A percentile compares a stretch with the other conserved stretches of the same genome.
Evolutionary conservation across 2,113 vertebrate species (phyloP).

Genomic region (Anser brachyrhynchus): DNA sequence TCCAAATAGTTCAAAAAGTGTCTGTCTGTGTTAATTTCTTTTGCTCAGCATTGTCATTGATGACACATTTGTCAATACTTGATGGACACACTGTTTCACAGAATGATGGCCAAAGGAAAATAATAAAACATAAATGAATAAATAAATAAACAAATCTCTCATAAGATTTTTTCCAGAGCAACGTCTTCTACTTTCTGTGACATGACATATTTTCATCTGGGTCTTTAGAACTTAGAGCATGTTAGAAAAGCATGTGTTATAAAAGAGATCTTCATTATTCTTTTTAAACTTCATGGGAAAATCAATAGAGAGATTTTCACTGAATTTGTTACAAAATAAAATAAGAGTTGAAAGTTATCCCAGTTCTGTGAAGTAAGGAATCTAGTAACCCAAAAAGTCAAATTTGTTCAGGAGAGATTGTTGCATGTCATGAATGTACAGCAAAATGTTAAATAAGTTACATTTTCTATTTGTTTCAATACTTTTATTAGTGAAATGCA

Average conservation of each 20-base stretch:
- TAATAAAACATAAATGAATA: background rate
- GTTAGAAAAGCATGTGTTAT: background rate
- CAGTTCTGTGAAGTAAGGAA: background rate
- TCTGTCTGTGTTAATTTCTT: background rate
- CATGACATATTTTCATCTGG: background rate
- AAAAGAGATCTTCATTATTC: background rate
- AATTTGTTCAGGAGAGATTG: background rate
- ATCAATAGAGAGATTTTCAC: background rate
- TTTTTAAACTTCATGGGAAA: background rate
- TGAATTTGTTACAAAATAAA: background rate
- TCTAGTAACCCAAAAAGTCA: background rate
- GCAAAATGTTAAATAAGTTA: background rate
- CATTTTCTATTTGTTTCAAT: background rate
- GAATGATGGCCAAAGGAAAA: background rate
- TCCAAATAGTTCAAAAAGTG: background rate
- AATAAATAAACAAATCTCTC: background rate
- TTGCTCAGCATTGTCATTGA: background rate
- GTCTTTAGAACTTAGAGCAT: background rate
- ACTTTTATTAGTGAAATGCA: background rate
- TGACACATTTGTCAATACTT: background rate
- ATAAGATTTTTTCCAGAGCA: background rate
- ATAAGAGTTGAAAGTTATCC: background rate
- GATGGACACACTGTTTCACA: background rate
- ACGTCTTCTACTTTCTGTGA: background rate
- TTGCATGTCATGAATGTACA: background rate